Evolutionary conservation across 2,113 vertebrate species (phyloP).

Genomic region (Brachionichthys hirsutus): DNA sequence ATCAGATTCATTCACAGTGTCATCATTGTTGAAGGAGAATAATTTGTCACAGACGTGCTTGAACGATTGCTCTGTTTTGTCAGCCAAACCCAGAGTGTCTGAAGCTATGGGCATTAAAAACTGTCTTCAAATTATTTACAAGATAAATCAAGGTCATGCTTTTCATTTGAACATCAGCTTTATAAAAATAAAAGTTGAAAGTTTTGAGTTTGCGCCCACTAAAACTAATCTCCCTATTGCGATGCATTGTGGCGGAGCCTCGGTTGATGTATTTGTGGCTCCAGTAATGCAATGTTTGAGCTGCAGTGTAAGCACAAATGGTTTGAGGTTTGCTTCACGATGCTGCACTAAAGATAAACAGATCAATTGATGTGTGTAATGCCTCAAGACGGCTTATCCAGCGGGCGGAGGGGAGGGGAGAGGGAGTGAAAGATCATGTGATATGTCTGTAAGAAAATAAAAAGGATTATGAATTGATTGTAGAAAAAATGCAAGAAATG

Average conservation of each 20-base stretch:
- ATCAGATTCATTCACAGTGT: conserved; percentile 28
- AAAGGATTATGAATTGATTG: neutral
- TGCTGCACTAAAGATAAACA: neutral
- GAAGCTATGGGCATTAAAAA: conserved; percentile 23
- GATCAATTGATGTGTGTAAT: neutral
- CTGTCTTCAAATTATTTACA: conserved; percentile 17
- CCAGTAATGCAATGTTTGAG: neutral
- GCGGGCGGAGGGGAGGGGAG: too few relatives aligned
- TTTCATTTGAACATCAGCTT: neutral
- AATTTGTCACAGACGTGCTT: conserved; percentile 30
- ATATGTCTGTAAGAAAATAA: conserved; percentile 9
- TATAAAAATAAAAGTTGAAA: conserved; percentile 13
- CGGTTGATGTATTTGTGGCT: neutral
- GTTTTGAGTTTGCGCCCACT: conserved; percentile 6
- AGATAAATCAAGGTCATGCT: conserved; percentile 39
- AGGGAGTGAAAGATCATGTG: conserved; percentile 5
- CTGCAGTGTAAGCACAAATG: conserved; percentile 6
- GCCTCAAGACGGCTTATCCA: neutral
- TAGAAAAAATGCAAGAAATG: neutral
- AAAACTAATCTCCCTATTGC: neutral
- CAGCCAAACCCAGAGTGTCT: conserved; percentile 14
- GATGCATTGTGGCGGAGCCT: too few relatives aligned
- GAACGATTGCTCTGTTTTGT: conserved; percentile 17
- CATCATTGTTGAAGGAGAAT: conserved; percentile 31
- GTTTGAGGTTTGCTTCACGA: neutral